These are phyloP conservation scores for Agrochola lychnidis DNA, from an alignment of 2,888 invertebrate species.

Conservation along the genomic window DNA sequence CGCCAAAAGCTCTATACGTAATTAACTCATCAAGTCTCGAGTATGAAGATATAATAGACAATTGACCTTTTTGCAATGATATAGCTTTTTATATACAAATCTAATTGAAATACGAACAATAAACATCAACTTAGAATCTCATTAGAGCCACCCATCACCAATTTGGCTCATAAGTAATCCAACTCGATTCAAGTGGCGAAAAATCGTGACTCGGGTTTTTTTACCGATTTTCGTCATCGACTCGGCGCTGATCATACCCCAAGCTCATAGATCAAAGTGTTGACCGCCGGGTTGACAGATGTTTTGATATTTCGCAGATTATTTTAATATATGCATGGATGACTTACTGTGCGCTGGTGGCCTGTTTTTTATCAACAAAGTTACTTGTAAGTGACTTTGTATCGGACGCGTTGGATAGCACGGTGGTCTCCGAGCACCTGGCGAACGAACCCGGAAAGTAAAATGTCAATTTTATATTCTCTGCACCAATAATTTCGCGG, in stretches of 20 bases:
- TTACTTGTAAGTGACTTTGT: conserved; percentile 88
- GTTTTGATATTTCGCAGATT: conserved; percentile 87
- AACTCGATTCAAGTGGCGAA: conserved; percentile 69
- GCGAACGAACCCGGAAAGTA: conserved; percentile 82
- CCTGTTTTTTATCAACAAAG: conserved; percentile 83
- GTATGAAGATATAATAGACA: conserved; percentile 51
- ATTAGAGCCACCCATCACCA: conserved; percentile 67
- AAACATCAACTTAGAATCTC: conserved; percentile 71
- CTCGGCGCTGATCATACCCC: conserved; percentile 38
- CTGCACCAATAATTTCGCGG: conserved; percentile 67
- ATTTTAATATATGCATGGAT: conserved; percentile 87
- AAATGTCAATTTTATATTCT: conserved; percentile 83
- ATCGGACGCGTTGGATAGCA: conserved; percentile 76
- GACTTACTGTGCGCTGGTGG: conserved; percentile 85
- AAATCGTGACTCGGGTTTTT: conserved; percentile 72
- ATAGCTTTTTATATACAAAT: conserved; percentile 55
- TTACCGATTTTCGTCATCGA: conserved; percentile 63
- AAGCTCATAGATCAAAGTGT: conserved; percentile 82
- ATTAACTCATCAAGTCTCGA: conserved; percentile 60
- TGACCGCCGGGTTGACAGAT: conserved; percentile 85
- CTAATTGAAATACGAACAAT: conserved; percentile 67
- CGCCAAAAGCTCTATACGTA: conserved; percentile 34
- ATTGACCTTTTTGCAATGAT: conserved; percentile 62
- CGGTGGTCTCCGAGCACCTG: conserved; percentile 83
- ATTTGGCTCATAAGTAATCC: conserved; percentile 69